A percentile compares a stretch with the other conserved stretches of the same genome.
phyloP scores from a whole-genome alignment of 1,140 invertebrate species.

The Hycleus cichorii region DNA sequence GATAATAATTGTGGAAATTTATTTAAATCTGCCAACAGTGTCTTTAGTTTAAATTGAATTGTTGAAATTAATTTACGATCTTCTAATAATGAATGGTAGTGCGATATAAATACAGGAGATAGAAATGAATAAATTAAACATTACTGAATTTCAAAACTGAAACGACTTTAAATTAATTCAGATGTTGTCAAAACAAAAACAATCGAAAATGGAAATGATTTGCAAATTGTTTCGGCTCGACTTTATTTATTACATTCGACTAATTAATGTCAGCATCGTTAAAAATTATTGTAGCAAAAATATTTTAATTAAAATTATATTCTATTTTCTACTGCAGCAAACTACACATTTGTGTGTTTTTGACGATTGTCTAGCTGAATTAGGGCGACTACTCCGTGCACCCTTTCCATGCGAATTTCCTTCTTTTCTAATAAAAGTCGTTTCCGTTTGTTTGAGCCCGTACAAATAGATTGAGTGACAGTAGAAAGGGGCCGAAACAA shows the following conservation, averaged over 20 bases:
- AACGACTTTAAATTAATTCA: slow-evolving; percentile 17
- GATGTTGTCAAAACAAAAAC: slow-evolving; percentile 19
- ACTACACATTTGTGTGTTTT: too few relatives aligned
- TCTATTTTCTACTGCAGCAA: too few relatives aligned
- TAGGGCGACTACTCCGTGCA: neutral
- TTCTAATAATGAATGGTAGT: slow-evolving; percentile 23
- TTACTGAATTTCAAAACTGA: slow-evolving; percentile 10
- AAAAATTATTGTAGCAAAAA: slow-evolving; percentile 16
- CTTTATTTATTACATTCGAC: slow-evolving; percentile 18
- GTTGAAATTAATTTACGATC: slow-evolving; percentile 24
- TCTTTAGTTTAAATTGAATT: too few relatives aligned
- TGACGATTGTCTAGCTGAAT: too few relatives aligned
- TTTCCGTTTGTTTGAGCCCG: too few relatives aligned
- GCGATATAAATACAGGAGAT: slow-evolving; percentile 22
- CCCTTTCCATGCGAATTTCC: too few relatives aligned
- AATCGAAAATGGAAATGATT: slow-evolving; percentile 17
- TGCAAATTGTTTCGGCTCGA: slow-evolving; percentile 15
- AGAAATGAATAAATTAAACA: slow-evolving; percentile 18
- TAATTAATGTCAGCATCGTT: slow-evolving; percentile 20
- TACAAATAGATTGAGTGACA: too few relatives aligned
- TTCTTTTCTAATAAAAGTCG: too few relatives aligned
- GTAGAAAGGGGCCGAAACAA: neutral
- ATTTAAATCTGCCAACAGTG: too few relatives aligned
- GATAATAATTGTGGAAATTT: too few relatives aligned
- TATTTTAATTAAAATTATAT: slow-evolving; percentile 5